Conservation (phyloP, 2,888 invertebrate genomes). For the Plagodis dolabraria region DNA sequence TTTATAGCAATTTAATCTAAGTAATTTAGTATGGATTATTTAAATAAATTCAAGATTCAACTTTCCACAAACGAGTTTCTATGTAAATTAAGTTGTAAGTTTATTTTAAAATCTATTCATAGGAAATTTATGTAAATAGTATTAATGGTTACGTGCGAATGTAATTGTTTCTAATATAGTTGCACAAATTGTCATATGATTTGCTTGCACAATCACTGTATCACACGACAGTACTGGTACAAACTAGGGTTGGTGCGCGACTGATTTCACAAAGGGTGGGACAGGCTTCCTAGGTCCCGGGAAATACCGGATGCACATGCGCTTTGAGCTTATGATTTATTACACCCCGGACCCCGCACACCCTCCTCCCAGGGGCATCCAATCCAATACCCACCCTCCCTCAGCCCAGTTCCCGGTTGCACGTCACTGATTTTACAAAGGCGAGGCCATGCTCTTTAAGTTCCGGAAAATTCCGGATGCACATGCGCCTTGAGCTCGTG, state of each 20-base stretch:
- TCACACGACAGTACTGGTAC: not conserved
- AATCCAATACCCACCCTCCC: slow-evolving; percentile 27
- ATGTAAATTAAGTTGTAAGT: slow-evolving; percentile 7
- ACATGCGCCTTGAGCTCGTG: slow-evolving; percentile 69
- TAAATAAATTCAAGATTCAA: slow-evolving; percentile 7
- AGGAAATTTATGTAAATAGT: not conserved
- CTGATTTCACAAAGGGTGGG: slow-evolving; percentile 4
- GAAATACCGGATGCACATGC: slow-evolving; percentile 69
- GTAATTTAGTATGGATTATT: not conserved
- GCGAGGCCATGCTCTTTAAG: no score
- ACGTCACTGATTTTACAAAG: slow-evolving; percentile 1
- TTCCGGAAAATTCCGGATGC: slow-evolving; percentile 55
- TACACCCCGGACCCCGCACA: slow-evolving; percentile 43
- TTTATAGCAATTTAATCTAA: no score
- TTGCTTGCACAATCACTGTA: slow-evolving; percentile 10
- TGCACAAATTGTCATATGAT: no score
- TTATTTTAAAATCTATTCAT: not conserved
- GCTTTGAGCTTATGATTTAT: slow-evolving; percentile 64
- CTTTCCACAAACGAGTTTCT: slow-evolving; percentile 22
- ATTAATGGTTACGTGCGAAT: slow-evolving; percentile 4
- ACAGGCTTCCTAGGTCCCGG: slow-evolving; percentile 28
- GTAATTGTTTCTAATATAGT: not conserved
- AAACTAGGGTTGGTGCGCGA: slow-evolving; percentile 9
- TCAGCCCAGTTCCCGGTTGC: slow-evolving; percentile 25
- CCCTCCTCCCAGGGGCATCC: slow-evolving; percentile 17